A percentile compares a stretch with the other conserved stretches of the same genome.
These are phyloP conservation scores for Phenganax subtilis DNA, from an alignment of 92 coral and sea anemone species.

Conservation along the genomic window DNA sequence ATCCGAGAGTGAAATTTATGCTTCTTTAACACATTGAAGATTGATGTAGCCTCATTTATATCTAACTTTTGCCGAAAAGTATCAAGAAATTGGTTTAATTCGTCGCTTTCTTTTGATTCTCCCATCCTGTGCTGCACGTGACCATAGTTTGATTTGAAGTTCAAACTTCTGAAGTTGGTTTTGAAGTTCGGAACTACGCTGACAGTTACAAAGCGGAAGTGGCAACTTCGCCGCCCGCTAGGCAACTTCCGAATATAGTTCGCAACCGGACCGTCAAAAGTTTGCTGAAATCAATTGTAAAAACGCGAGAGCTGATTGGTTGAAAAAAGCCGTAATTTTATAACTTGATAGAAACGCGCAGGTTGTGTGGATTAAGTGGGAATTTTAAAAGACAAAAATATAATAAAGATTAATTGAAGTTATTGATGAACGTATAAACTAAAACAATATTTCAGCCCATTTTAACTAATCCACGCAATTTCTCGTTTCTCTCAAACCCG, in stretches of 20 bases:
- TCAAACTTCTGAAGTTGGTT: neutral
- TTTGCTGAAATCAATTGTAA: neutral
- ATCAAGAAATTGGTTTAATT: neutral
- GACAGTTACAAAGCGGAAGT: neutral
- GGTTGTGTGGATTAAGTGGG: no score
- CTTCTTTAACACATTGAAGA: neutral
- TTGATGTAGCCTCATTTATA: neutral
- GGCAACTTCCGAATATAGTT: conserved; percentile 9
- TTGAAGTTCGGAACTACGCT: neutral
- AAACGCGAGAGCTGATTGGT: no score
- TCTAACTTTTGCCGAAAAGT: neutral
- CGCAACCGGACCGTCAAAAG: conserved; percentile 2
- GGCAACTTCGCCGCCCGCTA: conserved; percentile 7
- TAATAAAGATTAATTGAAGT: no score
- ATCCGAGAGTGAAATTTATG: neutral
- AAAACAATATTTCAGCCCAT: no score
- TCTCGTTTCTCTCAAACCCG: no score
- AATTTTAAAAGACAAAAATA: no score
- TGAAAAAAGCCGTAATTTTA: no score
- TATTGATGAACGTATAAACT: no score
- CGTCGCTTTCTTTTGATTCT: neutral
- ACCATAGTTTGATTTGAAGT: neutral
- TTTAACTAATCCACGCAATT: no score
- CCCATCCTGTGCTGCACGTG: neutral
- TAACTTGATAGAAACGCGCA: no score